These are phyloP conservation scores for Mesitornis unicolor DNA, from an alignment of 2,113 vertebrate species.

Conservation along the genomic window DNA sequence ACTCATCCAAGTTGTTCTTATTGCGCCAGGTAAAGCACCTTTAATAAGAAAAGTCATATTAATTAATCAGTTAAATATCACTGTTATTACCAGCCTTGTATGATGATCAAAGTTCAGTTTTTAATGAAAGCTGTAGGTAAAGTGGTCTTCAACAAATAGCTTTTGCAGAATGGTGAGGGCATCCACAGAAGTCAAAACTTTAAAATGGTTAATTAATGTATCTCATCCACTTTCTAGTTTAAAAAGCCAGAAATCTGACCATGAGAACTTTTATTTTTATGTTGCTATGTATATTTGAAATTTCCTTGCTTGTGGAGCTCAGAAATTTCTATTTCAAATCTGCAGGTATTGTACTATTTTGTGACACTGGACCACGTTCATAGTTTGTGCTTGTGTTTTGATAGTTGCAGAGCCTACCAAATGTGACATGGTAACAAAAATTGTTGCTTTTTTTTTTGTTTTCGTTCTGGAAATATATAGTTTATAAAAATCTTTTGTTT, in stretches of 20 bases:
- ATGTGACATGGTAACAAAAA: neutral
- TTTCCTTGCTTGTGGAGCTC: neutral
- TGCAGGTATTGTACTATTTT: neutral
- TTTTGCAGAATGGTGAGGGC: slow-evolving; percentile 38
- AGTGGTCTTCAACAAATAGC: neutral
- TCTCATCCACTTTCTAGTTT: neutral
- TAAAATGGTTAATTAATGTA: slow-evolving; percentile 11
- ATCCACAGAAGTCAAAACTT: slow-evolving; percentile 16
- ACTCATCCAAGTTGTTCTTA: neutral
- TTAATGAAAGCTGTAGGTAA: neutral
- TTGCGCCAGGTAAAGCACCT: neutral
- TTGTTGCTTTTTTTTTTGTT: neutral
- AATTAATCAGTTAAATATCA: neutral
- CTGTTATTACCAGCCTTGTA: neutral
- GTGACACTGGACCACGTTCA: neutral
- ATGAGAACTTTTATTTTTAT: neutral
- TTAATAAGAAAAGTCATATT: neutral
- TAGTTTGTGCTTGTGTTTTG: neutral
- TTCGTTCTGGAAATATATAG: neutral
- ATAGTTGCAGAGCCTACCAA: neutral
- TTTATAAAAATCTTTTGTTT: neutral
- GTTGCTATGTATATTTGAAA: neutral
- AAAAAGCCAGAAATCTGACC: slow-evolving; percentile 15
- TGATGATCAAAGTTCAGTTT: neutral
- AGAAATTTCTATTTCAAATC: neutral